Base-by-base conservation (phyloP, 2,797 vertebrate genomes). In the Cossypha dichroa region DNA sequence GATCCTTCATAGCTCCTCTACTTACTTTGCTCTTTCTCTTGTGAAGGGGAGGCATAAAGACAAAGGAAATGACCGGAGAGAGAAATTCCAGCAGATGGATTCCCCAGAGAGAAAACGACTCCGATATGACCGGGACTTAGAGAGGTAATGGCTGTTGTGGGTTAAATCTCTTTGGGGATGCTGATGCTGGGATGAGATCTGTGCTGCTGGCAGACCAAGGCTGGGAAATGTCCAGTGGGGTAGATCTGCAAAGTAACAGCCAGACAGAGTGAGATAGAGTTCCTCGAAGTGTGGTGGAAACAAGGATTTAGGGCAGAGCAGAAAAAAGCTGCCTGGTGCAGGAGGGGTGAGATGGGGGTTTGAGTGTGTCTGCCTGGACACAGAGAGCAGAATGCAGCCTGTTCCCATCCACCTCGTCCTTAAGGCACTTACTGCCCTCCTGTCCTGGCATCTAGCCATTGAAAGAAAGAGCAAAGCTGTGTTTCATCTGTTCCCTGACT, bases 101-200 rank as follows among this genome's bases (percentile, higher is more conserved):
- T 98, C 98, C 76, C 98, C 98, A 68, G 98, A 98, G 94, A 96
- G 97, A 75, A 98, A 98, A 70, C 96, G 98, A 64, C 92, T 97
- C 85, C 95, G 97, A 95, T 96, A 97, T 2, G 94, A 97, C 82
- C 97, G 90, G 31, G 97, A 97, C 70, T 67, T 96, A 9, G 98
- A 98, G 90, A 97, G 98, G 98, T 98, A 90, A 91, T 14, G 64
- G 21, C 40, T 94, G 69, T 46, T 90, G 38, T 89, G 49, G 36
- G 25, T 59, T 72, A 1, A 12, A 5, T 62, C 31, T 85, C 45
- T 36, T 4, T 43, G 31, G 40, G 67, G 46, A 15, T 77, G 62
- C 68, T 89, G 70, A 1, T 48, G 48, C 26, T 0, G 0, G 68
- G 36, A 8, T 62, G 87, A 23, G 31, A 2, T 4, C 2, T 68